These are phyloP conservation scores for Thymelicus lineola DNA, from an alignment of 2,888 invertebrate species.

Conservation along the genomic window DNA sequence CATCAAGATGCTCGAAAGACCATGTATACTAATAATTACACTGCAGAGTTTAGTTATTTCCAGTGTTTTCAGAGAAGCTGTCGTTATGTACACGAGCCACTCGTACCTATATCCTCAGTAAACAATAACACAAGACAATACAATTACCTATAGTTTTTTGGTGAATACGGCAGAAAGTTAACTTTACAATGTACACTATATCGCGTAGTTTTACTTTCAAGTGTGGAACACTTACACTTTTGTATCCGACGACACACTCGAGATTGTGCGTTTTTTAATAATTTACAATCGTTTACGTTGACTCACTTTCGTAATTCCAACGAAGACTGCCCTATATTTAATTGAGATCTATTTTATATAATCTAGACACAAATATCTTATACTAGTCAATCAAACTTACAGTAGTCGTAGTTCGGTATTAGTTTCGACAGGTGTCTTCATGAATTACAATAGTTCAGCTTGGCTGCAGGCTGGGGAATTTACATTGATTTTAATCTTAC, in stretches of 20 bases:
- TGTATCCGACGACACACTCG: conserved; percentile 63
- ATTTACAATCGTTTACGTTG: conserved; percentile 76
- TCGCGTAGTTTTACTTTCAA: conserved; percentile 55
- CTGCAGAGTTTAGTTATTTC: too few relatives aligned
- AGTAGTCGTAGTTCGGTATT: conserved; percentile 57
- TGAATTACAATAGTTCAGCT: conserved; percentile 32
- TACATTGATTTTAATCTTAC: too few relatives aligned
- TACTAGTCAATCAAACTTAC: conserved; percentile 71
- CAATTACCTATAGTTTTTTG: conserved; percentile 79
- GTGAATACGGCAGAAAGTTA: conserved; percentile 83
- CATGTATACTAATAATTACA: too few relatives aligned
- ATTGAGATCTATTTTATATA: conserved; percentile 84
- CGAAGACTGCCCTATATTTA: conserved; percentile 84
- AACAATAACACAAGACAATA: conserved; percentile 82
- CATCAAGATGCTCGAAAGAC: too few relatives aligned
- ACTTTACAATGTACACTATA: conserved; percentile 69
- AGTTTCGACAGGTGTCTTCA: conserved; percentile 36
- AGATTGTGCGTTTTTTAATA: conserved; percentile 70
- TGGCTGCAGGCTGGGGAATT: background rate
- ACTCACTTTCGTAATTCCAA: conserved; percentile 81
- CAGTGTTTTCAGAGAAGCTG: background rate
- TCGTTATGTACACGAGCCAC: conserved; percentile 3
- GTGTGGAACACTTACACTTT: conserved; percentile 57
- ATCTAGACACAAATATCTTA: conserved; percentile 79
- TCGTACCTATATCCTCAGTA: conserved; percentile 63